Base-by-base conservation (phyloP, 2,888 invertebrate genomes). In the Scaptodrosophila latifasciaeformis region DNA sequence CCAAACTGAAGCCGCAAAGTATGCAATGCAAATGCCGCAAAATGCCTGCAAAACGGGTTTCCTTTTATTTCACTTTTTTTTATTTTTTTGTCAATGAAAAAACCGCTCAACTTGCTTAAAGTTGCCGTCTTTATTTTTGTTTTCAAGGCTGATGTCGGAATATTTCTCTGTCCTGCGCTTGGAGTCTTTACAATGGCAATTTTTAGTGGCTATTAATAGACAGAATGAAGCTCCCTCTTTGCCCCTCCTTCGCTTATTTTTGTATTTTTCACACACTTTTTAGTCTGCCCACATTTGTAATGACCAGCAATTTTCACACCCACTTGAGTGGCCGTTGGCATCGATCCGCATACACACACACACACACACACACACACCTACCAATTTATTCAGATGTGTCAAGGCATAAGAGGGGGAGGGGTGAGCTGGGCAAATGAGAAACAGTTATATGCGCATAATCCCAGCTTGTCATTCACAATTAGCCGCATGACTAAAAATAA, bases 401-500 rank as follows among this genome's bases (percentile, higher is more conserved):
- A 43, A n/a, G 15, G 21, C 42, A 45, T 31, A 49, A 9, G 18
- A 30, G n/a, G n/a, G n/a, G n/a, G n/a, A n/a, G n/a, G n/a, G n/a
- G n/a, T n/a, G n/a, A n/a, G n/a, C 13, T 34, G 6, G 34, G 18
- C 12, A 43, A 31, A 10, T 17, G 37, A 42, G 31, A 46, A 7
- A 55, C 39, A 39, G 50, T 49, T 42, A 42, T 48, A 54, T 55
- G 54, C 39, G 42, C 51, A 52, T 58, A 57, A 60, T 63, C 57
- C 48, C 30, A 43, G 54, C 54, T 51, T 72, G 71, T 72, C 76
- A 75, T 62, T 78, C 68, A 78, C 76, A 78, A 76, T 76, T 78
- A 74, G 70, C 77, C 58, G 65, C 67, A 45, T 58, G 64, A 67
- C 69, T 74, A 69, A 74, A 77, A 77, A 75, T 75, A 75, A 47